Evolutionary conservation across 1,140 invertebrate genomes (phyloP), one percentile per base, ranked within the genome.

Genomic region (Gryon sp.): DNA sequence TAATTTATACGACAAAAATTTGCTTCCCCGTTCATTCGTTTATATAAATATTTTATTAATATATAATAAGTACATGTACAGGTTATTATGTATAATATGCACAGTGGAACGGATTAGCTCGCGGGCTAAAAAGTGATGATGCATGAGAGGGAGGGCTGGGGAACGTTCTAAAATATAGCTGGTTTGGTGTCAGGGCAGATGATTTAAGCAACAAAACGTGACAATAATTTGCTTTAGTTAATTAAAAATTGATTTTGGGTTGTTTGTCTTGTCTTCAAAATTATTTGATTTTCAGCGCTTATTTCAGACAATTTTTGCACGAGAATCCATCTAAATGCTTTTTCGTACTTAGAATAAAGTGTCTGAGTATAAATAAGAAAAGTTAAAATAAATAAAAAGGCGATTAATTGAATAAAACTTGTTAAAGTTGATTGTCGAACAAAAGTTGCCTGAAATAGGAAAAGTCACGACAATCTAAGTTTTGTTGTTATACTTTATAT

Each of bases 21-120:
- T 38, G 26, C 50, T 34, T 66, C 19, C 22, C 36, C 30, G 57
- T 66, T 60, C 45, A 52, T 66, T 53, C 32, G 48, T 62, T 65
- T 45, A 65, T 66, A 75, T 70, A 68, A 38, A 70, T 76, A 59
- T 66, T 62, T n/a, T 34, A 38, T 69, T 68, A 70, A 65, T 75
- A 77, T 62, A 59, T 79, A 76, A 45, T 72, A 70, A 81, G 46
- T 72, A 72, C 68, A 72, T 72, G 40, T 72, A 72, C 68, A 72
- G 74, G 57, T 60, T 80, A 76, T 70, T 81, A 77, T 79, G 59
- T 80, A 79, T 79, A 75, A 79, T 81, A 84, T 85, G 79, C 84
- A 86, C 84, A 85, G 82, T 87, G 84, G 86, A 87, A 88, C 86
- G 84, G 84, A 87, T 86, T 86, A 84, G 82, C 80, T 82, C 82